Percentiles rank a stretch among this genome's conserved stretches.
phyloP scores from a whole-genome alignment of 2,888 invertebrate genomes.

The Ochlodes sylvanus region DNA sequence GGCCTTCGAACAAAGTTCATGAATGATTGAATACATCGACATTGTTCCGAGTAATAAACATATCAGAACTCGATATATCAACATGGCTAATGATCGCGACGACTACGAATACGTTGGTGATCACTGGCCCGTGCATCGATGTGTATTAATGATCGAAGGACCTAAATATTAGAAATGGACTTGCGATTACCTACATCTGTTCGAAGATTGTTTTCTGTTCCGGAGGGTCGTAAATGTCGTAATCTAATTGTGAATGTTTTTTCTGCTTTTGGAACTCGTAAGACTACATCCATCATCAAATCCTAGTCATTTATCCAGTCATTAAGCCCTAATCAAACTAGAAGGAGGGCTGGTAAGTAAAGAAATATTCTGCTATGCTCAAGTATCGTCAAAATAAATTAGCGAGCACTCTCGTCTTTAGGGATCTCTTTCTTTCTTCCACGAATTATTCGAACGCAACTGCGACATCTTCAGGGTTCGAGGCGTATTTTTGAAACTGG shows the following conservation, averaged over 20 bases:
- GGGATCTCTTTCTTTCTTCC: no score
- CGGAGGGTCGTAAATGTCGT: slow-evolving; percentile 47
- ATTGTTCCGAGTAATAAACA: slow-evolving; percentile 36
- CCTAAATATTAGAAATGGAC: slow-evolving; percentile 48
- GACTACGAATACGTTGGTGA: slow-evolving; percentile 62
- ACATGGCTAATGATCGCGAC: slow-evolving; percentile 70
- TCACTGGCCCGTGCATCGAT: slow-evolving; percentile 72
- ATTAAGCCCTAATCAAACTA: no score
- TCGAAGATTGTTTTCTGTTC: slow-evolving; percentile 58
- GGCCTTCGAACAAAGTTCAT: slow-evolving; percentile 15
- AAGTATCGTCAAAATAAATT: no score
- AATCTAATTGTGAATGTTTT: slow-evolving; percentile 47
- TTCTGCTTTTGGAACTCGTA: background rate
- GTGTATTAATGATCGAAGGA: slow-evolving; percentile 72
- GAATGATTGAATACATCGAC: slow-evolving; percentile 24
- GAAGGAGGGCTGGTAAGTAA: no score
- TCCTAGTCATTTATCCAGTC: no score
- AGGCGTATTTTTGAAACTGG: no score
- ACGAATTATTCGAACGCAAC: no score
- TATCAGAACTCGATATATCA: slow-evolving; percentile 61
- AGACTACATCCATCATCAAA: no score
- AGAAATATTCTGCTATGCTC: no score
- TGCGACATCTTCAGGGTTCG: no score
- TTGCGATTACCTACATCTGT: slow-evolving; percentile 76
- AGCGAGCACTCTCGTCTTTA: no score